phyloP scores from a whole-genome alignment of 1,140 invertebrate species.

The Sarcophaga bullata region DNA sequence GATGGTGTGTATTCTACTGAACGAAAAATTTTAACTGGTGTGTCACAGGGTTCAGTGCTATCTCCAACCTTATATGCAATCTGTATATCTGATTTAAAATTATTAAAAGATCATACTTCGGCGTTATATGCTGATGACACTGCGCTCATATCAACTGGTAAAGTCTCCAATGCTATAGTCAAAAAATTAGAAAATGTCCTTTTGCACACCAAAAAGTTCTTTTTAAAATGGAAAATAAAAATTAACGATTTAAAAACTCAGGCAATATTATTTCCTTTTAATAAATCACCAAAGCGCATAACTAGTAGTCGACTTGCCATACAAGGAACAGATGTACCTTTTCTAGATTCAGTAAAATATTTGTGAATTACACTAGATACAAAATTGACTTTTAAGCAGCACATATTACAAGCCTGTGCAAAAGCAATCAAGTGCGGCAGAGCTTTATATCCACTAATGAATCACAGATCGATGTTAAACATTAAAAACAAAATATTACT shows the following conservation, averaged over 20 bases:
- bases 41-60: neutral
- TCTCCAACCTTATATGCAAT: neutral
- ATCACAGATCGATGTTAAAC: neutral
- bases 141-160: neutral
- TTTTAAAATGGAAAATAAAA: slow-evolving; percentile 16
- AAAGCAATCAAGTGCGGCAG: neutral
- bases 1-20: neutral
- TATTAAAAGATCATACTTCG: neutral
- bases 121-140: slow-evolving; percentile 14
- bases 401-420: neutral
- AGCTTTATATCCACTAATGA: neutral
- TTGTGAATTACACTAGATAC: neutral
- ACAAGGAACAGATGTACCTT: neutral
- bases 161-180: neutral
- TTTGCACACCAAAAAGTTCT: neutral
- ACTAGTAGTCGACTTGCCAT: neutral
- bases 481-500: no score
- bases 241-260: neutral
- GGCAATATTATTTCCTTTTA: slow-evolving; percentile 2
- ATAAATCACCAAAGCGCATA: slow-evolving; percentile 9
- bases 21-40: neutral
- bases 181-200: neutral
- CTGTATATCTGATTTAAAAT: neutral
- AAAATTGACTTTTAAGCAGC: neutral
- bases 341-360: neutral